Conservation (phyloP, 2,113 vertebrate genomes). For the Otolemur garnettii region DNA sequence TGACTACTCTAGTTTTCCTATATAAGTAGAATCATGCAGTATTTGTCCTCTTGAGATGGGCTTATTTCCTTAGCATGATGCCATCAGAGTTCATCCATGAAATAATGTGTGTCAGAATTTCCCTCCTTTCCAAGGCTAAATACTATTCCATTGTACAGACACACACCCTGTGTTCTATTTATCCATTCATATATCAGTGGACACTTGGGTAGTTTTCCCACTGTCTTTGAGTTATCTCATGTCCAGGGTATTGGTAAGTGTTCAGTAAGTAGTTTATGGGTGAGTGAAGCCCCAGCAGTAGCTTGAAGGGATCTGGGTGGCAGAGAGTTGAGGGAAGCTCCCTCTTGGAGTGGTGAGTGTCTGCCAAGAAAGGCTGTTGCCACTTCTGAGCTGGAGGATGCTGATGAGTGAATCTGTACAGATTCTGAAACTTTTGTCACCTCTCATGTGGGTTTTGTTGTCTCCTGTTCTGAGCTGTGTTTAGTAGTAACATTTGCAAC, state of each 20-base stretch:
- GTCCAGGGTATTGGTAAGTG: neutral
- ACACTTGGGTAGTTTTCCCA: neutral
- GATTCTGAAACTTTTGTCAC: neutral
- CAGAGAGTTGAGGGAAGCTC: neutral
- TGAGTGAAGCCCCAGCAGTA: neutral
- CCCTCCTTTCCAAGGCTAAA: neutral
- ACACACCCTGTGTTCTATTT: neutral
- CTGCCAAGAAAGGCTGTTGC: neutral
- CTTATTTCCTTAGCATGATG: neutral
- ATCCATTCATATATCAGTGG: neutral
- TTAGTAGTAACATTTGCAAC: neutral
- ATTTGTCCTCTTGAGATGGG: neutral
- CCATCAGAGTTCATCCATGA: neutral
- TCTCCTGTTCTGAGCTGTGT: neutral
- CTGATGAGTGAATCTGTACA: neutral
- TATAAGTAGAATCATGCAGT: neutral
- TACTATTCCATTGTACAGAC: neutral
- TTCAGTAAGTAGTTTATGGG: neutral
- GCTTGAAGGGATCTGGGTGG: neutral
- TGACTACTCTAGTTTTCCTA: neutral
- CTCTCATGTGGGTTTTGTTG: neutral
- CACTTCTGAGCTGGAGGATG: neutral
- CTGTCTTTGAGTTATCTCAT: neutral
- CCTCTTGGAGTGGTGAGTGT: neutral
- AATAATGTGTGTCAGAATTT: neutral